Base-by-base conservation (phyloP, 2,888 invertebrate genomes). In the Hyposoter dolosus region DNA sequence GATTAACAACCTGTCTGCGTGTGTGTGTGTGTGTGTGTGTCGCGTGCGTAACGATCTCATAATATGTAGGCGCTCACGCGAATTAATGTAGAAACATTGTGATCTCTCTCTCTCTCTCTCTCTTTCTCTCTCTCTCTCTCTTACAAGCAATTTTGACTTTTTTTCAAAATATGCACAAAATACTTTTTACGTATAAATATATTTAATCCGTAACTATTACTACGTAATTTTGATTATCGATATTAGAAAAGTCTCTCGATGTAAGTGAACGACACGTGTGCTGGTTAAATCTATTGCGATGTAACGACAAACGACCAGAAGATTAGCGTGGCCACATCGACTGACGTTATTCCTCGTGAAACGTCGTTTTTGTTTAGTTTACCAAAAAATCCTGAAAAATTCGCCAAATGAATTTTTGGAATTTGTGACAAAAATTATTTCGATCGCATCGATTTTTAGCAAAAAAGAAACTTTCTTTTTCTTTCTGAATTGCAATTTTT, bases 141-240 rank as follows among this genome's bases (percentile, higher is more conserved):
- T 50, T 32, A 35, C 68, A 81, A 66, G 53, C 65, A 50, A 82
- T 15, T 60, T 76, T 19, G 43, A 66, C 79, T 79, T 47, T 66
- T 84, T 77, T 82, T 32, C 10, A 45, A 65, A 15, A 83, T 82
- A 80, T 76, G 83, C 85, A 85, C 82, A 85, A 83, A 50, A 82
- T 71, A 79, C 68, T 50, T 83, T 60, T 72, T 47, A 74, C 66
- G 28, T 40, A 35, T 32, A 28, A 28, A 28, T 43, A 56, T 65
- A 75, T 66, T 74, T 12, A 72, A 66, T 40, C 66, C n/a, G 12
- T 40, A 17, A 35, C 0, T 19, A n/a, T 43, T 74, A 72, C 1
- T 19, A 69, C 28, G 47, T 53, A 12, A 71, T 74, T 53, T 45
- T 19, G 7, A 69, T 75, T 47, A 53, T 28, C 60, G 40, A 32